phyloP scores from a whole-genome alignment of 2,113 vertebrate genomes.

The Cariama cristata region DNA sequence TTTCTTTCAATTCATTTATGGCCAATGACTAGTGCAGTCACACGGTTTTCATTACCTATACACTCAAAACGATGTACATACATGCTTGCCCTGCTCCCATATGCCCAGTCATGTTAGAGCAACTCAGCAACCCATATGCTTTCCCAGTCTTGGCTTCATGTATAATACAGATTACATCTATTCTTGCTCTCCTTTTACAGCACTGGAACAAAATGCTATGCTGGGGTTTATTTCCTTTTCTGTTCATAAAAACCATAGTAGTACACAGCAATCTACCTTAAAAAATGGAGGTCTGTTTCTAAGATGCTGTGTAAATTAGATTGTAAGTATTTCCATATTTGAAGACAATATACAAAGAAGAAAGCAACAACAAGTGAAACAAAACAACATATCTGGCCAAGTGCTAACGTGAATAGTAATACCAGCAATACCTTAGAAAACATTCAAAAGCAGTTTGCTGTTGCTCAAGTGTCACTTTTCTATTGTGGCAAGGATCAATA shows the following conservation, averaged over 20 bases:
- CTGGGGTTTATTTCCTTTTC: not conserved
- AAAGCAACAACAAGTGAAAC: not conserved
- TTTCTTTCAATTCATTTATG: not conserved
- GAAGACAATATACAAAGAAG: not conserved
- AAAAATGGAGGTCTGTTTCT: not conserved
- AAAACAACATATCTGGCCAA: not conserved
- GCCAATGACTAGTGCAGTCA: not conserved
- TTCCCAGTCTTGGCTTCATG: not conserved
- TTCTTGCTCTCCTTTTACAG: not conserved
- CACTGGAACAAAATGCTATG: not conserved
- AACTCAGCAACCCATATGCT: not conserved
- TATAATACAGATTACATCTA: not conserved
- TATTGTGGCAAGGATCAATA: not conserved
- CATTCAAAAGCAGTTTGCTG: not conserved
- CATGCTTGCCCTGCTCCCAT: not conserved
- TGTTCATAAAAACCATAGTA: not conserved
- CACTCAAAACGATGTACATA: not conserved
- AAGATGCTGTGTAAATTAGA: not conserved
- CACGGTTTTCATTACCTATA: not conserved
- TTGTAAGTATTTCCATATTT: not conserved
- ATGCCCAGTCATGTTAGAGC: not conserved
- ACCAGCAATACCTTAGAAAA: not conserved
- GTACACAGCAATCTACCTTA: not conserved
- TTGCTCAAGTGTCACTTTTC: not conserved
- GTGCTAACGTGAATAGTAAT: not conserved